Conservation (phyloP, 2,888 invertebrate species). For the Volucella zonaria region DNA sequence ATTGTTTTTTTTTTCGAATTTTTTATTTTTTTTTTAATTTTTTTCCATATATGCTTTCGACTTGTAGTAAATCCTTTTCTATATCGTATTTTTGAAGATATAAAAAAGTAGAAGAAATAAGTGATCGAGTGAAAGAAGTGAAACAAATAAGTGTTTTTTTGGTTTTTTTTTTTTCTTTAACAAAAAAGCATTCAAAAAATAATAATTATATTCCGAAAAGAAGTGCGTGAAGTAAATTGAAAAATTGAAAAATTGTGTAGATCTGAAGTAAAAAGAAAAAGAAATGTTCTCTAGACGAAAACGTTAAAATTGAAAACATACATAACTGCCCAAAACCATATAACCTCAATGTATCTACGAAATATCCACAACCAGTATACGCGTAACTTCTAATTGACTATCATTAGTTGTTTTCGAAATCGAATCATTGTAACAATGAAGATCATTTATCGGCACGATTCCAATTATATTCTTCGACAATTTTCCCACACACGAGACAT, state of each 20-base stretch:
- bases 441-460: slow-evolving; percentile 78
- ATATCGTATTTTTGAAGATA: slow-evolving; percentile 61
- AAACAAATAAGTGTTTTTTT: slow-evolving; percentile 9
- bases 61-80: slow-evolving; percentile 54
- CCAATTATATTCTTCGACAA: slow-evolving; percentile 70
- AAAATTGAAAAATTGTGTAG: not conserved
- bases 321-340: slow-evolving; percentile 20
- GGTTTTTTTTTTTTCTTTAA: not conserved
- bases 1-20: slow-evolving; percentile 14
- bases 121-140: slow-evolving; percentile 53
- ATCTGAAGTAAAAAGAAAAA: not conserved
- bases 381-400: slow-evolving; percentile 21
- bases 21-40: slow-evolving; percentile 16
- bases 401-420: slow-evolving; percentile 20
- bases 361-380: not conserved
- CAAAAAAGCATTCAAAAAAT: slow-evolving; percentile 12
- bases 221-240: not conserved
- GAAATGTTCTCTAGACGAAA: slow-evolving; percentile 62
- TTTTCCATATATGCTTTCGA: slow-evolving; percentile 26
- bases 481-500: slow-evolving; percentile 67
- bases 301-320: slow-evolving; percentile 15
- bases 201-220: slow-evolving; percentile 22
- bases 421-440: slow-evolving; percentile 78
- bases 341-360: slow-evolving; percentile 6
- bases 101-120: slow-evolving; percentile 71